Evolutionary conservation across 2,797 vertebrate genomes (phyloP).

Genomic region (Pseudotriccus pelzelni): DNA sequence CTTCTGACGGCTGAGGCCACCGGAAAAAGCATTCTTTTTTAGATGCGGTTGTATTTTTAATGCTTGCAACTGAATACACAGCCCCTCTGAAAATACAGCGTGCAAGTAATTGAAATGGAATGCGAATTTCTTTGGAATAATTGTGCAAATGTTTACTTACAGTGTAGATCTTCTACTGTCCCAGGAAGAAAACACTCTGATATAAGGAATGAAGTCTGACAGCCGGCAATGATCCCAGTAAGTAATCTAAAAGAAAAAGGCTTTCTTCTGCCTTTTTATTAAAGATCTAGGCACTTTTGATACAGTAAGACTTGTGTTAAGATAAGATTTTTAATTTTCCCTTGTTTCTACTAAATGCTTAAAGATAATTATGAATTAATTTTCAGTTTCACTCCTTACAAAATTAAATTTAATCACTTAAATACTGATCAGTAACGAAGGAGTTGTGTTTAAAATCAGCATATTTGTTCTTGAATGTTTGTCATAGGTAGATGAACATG

Average conservation of each 20-base stretch:
- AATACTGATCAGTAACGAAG: not conserved
- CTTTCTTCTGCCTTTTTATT: not conserved
- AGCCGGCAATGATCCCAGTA: not conserved
- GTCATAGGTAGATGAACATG: not conserved
- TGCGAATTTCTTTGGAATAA: not conserved
- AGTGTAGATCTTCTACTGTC: not conserved
- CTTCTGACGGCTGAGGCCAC: conserved; percentile 34
- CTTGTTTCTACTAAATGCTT: not conserved
- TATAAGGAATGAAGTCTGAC: not conserved
- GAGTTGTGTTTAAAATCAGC: not conserved
- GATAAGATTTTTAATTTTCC: not conserved
- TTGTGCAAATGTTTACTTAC: not conserved
- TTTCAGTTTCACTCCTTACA: not conserved
- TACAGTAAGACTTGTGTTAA: not conserved
- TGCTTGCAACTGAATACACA: not conserved
- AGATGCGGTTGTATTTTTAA: not conserved
- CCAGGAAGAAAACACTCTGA: not conserved
- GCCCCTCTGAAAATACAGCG: not conserved
- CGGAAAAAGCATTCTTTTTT: conserved; percentile 32
- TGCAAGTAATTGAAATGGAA: not conserved
- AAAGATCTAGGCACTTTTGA: not conserved
- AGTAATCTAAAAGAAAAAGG: not conserved
- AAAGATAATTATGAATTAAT: not conserved
- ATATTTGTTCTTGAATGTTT: not conserved
- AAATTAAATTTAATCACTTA: not conserved